Evolutionary conservation across 2,113 vertebrate species (phyloP).

Genomic region (Leptobrachium ailaonicum): DNA sequence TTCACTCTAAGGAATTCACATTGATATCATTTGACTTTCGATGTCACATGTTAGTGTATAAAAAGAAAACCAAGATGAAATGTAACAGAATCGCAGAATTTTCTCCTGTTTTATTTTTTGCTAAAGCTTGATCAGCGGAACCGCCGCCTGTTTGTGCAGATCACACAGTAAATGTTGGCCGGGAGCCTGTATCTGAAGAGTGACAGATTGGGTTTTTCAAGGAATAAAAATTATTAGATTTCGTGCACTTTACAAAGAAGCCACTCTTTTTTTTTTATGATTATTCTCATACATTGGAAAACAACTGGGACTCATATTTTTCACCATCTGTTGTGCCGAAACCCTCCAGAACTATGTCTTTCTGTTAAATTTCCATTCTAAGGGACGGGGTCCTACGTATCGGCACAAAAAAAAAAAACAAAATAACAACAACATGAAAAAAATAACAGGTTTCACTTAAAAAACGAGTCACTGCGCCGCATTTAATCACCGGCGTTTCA

Average conservation of each 20-base stretch:
- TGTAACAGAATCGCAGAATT: neutral
- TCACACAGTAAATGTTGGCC: slow-evolving; percentile 12
- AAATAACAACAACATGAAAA: too few relatives aligned
- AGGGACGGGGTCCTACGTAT: slow-evolving; percentile 10
- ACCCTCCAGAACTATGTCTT: slow-evolving; percentile 42
- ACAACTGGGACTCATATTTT: slow-evolving; percentile 43
- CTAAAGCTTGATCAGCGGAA: neutral
- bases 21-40: too few relatives aligned
- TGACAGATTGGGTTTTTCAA: slow-evolving; percentile 35
- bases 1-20: too few relatives aligned
- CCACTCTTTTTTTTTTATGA: slow-evolving; percentile 11
- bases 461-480: neutral
- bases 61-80: neutral
- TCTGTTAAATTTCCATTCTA: slow-evolving; percentile 14
- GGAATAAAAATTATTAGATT: slow-evolving; percentile 23
- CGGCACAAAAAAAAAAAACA: neutral
- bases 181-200: neutral
- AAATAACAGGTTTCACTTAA: neutral
- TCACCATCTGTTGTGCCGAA: slow-evolving; percentile 40
- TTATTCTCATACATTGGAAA: slow-evolving; percentile 19
- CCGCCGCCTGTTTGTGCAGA: neutral
- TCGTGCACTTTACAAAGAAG: slow-evolving; percentile 26
- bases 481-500: neutral
- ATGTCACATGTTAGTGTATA: too few relatives aligned
- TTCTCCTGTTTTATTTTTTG: neutral